phyloP scores from a whole-genome alignment of 2,797 vertebrate species.

The Petrocephalus sullivani region DNA sequence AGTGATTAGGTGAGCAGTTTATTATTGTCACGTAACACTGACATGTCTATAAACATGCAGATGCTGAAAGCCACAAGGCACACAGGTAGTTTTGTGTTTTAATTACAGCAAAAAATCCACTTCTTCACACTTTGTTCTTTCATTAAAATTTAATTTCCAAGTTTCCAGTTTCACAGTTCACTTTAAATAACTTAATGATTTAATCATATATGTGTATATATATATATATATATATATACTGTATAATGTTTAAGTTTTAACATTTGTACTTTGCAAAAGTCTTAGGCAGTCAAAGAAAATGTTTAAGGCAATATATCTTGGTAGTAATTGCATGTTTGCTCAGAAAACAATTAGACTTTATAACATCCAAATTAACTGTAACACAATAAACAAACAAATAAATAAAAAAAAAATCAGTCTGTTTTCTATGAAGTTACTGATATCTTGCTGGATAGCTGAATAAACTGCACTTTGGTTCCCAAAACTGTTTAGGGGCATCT shows the following conservation, averaged over 20 bases:
- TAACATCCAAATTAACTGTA: too few species aligned
- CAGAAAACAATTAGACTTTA: too few species aligned
- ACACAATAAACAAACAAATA: neutral
- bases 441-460: too few species aligned
- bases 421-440: too few species aligned
- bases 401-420: too few species aligned
- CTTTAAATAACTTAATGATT: neutral
- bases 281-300: too few species aligned
- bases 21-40: neutral
- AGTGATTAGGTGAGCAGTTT: neutral
- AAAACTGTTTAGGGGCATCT: too few species aligned
- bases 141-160: neutral
- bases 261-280: neutral
- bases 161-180: neutral
- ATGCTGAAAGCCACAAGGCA: neutral
- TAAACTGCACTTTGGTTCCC: too few species aligned
- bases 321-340: too few species aligned
- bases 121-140: neutral
- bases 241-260: neutral
- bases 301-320: too few species aligned
- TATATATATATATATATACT: neutral
- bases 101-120: neutral
- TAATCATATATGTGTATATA: neutral
- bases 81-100: neutral
- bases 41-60: neutral